Evolutionary conservation across 2,797 vertebrate genomes (phyloP).

Genomic region (Eurystomus glaucurus): DNA sequence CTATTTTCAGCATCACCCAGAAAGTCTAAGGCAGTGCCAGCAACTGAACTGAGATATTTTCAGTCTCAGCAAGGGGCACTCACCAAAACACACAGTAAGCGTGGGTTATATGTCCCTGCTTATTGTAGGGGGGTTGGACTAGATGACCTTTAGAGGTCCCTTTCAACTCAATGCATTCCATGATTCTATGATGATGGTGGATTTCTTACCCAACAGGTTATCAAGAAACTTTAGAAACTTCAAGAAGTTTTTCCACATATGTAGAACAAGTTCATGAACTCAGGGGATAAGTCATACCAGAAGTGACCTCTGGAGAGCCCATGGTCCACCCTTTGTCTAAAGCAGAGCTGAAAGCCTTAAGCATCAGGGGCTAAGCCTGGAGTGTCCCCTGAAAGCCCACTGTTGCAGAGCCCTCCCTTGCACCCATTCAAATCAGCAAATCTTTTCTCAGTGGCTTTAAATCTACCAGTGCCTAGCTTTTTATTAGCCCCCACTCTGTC

Average conservation of each 20-base stretch:
- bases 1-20: background rate
- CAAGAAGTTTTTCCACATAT: background rate
- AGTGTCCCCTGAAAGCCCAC: background rate
- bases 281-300: background rate
- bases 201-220: background rate
- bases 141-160: too few relatives aligned
- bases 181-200: background rate
- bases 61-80: background rate
- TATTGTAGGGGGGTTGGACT: too few relatives aligned
- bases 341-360: background rate
- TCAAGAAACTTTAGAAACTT: background rate
- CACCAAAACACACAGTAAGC: background rate
- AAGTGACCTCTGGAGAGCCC: background rate
- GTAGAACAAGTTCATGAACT: background rate
- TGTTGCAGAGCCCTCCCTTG: background rate
- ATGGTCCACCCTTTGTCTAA: background rate
- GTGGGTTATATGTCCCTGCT: too few relatives aligned
- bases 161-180: too few relatives aligned
- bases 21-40: background rate
- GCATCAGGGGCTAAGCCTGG: background rate
- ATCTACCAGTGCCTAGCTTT: background rate
- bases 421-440: fast-evolving
- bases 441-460: background rate
- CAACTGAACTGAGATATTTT: background rate
- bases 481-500: background rate